phyloP scores from a whole-genome alignment of 2,113 vertebrate genomes.

The Prietella phreatophila region DNA sequence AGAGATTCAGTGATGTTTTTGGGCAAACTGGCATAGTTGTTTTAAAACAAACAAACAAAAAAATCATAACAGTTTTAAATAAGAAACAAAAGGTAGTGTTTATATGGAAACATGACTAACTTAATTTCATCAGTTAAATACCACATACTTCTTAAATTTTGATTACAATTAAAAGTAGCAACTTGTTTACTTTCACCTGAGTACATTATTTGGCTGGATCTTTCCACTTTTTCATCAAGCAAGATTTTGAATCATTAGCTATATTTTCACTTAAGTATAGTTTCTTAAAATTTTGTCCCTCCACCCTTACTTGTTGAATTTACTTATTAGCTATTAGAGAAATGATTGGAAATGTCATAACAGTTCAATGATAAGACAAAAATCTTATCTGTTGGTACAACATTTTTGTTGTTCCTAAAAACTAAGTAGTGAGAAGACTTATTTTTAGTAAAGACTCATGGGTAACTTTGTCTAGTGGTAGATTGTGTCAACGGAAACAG shows the following conservation, averaged over 20 bases:
- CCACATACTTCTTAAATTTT: too few species aligned
- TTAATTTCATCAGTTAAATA: neutral
- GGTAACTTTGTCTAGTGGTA: neutral
- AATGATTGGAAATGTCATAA: neutral
- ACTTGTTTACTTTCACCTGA: neutral
- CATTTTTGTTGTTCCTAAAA: neutral
- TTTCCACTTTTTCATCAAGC: neutral
- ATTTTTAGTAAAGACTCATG: neutral
- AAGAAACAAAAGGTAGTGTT: neutral
- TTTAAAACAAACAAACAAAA: neutral
- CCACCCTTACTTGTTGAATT: neutral
- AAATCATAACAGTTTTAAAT: neutral
- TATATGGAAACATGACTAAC: neutral
- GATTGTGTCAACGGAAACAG: neutral
- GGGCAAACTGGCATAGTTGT: neutral
- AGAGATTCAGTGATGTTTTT: neutral
- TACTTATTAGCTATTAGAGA: neutral
- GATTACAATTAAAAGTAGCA: neutral
- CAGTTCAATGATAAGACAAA: neutral
- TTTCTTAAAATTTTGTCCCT: neutral
- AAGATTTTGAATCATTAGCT: neutral
- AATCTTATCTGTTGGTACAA: neutral
- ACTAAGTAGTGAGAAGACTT: neutral
- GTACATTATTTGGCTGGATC: neutral
- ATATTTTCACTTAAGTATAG: neutral